Evolutionary conservation across 2,888 invertebrate genomes (phyloP), one percentile per base, ranked within the genome.

Genomic region (Hipparchia semele): DNA sequence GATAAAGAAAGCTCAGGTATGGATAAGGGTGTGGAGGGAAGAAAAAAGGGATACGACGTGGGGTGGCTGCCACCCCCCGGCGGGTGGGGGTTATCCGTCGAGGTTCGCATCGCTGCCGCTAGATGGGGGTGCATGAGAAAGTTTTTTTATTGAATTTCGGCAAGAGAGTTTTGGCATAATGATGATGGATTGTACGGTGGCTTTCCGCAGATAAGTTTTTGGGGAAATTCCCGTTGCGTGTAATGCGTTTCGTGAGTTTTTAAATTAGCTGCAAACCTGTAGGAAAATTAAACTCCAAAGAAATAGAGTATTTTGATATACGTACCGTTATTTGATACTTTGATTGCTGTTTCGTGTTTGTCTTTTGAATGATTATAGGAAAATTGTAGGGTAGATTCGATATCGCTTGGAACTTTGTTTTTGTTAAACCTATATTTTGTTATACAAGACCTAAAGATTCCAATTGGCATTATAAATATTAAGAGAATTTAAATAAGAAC

Each of bases 1-100:
- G 92, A 93, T 93, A 93, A 93, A 94, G 94, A 94, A 94, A 93
- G 90, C 90, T 86, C 94, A 94, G 93, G 93, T 94, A 94, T 81
- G 90, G 91, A 90, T 92, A 92, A 92, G 92, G 93, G 93, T 91
- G 91, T 91, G 91, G 89, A 90, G 90, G 84, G 87, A 91, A 91
- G 92, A 91, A 92, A 93, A 92, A 93, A 92, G 91, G 91, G 91
- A 92, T 92, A 91, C 87, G 87, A 85, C 82, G 87, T 87, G 88
- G 91, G 91, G 91, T 88, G 90, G 89, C 81, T 70, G 73, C 86
- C 87, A 85, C 89, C 91, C 89, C 83, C 66, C 79, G 73, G 80
- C 79, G 75, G 80, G 85, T 83, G 83, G 87, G 84, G 86, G 85
- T 23, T n/a, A 70, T 53, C 54, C 81, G 77, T 80, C 75, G 85